phyloP scores from a whole-genome alignment of 2,797 vertebrate species.

The Lophotriccus pileatus region DNA sequence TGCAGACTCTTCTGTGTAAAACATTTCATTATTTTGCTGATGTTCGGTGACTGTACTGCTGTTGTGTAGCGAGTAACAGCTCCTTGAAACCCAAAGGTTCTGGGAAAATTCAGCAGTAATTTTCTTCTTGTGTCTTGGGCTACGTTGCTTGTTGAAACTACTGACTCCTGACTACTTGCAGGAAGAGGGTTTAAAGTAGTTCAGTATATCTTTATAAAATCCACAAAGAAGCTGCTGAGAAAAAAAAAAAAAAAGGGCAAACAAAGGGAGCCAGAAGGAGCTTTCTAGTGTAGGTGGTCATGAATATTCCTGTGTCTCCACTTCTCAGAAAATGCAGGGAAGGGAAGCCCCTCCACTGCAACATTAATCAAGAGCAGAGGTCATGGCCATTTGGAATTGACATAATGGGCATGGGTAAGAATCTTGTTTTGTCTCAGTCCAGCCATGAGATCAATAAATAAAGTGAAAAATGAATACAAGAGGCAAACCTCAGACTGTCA shows the following conservation, averaged over 20 bases:
- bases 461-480: conserved; percentile 6
- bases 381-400: background rate
- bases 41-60: background rate
- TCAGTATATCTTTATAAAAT: background rate
- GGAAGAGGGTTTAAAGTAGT: background rate
- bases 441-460: conserved; percentile 37
- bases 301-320: background rate
- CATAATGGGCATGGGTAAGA: background rate
- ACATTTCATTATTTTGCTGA: background rate
- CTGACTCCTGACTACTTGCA: background rate
- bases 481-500: background rate
- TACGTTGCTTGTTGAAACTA: background rate
- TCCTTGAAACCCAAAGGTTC: background rate
- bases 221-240: background rate
- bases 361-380: conserved; percentile 1
- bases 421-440: conserved; percentile 40
- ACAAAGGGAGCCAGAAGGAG: background rate
- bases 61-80: background rate
- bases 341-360: background rate
- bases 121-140: background rate
- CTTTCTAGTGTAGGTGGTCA: background rate
- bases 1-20: background rate
- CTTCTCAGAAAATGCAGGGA: background rate
- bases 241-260: background rate
- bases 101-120: background rate